phyloP scores from a whole-genome alignment of 2,888 invertebrate genomes.

The Pristionchus mayeri region DNA sequence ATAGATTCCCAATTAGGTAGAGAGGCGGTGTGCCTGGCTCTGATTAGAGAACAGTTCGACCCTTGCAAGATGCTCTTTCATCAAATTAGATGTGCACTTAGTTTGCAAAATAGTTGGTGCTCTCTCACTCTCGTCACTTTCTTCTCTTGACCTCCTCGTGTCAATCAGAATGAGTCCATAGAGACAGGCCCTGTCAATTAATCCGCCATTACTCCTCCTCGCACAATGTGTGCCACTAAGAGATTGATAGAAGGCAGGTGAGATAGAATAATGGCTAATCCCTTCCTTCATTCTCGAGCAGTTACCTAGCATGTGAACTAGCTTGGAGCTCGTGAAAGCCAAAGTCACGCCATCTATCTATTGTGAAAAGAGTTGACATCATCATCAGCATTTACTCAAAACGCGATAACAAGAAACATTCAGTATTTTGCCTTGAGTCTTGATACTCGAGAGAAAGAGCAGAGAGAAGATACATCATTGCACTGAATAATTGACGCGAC shows the following conservation, averaged over 20 bases:
- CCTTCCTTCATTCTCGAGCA: neutral
- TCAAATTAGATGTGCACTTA: neutral
- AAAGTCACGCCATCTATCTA: too few species aligned
- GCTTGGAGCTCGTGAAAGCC: too few species aligned
- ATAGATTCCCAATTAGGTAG: conserved; percentile 18
- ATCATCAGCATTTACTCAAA: too few species aligned
- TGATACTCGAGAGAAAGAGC: too few species aligned
- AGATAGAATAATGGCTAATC: conserved; percentile 30
- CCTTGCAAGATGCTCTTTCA: neutral
- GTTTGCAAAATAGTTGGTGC: neutral
- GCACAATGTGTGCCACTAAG: neutral
- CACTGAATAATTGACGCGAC: conserved; percentile 38
- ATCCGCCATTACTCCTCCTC: conserved; percentile 22
- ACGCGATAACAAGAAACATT: too few species aligned
- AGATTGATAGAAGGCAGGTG: conserved; percentile 19
- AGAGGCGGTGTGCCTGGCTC: neutral
- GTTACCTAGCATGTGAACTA: neutral
- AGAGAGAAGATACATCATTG: conserved; percentile 20
- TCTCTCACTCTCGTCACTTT: neutral
- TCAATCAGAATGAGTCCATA: neutral
- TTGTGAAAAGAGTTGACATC: too few species aligned
- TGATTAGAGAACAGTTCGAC: neutral
- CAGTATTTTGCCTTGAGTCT: too few species aligned
- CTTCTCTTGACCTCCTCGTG: neutral
- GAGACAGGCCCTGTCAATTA: conserved; percentile 35